Conservation (phyloP, 2,797 vertebrate genomes). For the Melopsittacus undulatus region DNA sequence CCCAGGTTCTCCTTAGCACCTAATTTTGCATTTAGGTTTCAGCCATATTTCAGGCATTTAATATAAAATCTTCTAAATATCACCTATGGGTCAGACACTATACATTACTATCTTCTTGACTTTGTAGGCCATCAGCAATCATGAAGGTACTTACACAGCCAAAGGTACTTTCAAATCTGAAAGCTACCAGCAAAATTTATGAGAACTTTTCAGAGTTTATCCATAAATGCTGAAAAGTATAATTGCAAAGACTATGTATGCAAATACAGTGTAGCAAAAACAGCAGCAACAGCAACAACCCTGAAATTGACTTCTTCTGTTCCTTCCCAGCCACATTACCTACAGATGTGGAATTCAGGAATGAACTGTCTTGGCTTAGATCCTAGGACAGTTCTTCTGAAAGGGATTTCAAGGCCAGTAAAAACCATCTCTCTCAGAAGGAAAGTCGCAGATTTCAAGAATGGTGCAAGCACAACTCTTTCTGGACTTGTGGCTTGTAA, state of each 20-base stretch:
- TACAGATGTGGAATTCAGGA: background rate
- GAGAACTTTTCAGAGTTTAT: background rate
- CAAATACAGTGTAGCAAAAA: background rate
- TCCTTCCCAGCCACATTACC: background rate
- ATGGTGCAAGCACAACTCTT: background rate
- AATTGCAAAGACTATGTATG: background rate
- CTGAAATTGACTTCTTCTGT: background rate
- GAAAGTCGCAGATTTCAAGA: background rate
- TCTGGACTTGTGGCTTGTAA: background rate
- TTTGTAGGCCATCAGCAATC: background rate
- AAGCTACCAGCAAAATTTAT: background rate
- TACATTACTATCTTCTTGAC: background rate
- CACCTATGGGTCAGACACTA: background rate
- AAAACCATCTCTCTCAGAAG: background rate
- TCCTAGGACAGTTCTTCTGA: background rate
- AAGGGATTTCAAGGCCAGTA: background rate
- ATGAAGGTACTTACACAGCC: background rate
- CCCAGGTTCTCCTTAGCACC: background rate
- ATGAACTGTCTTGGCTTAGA: background rate
- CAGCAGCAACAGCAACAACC: background rate
- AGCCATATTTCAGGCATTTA: background rate
- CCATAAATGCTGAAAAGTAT: background rate
- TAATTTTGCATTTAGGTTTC: background rate
- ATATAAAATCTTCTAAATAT: background rate
- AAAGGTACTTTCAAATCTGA: background rate